phyloP scores from a whole-genome alignment of 2,888 invertebrate species.

The Mystacides longicornis region DNA sequence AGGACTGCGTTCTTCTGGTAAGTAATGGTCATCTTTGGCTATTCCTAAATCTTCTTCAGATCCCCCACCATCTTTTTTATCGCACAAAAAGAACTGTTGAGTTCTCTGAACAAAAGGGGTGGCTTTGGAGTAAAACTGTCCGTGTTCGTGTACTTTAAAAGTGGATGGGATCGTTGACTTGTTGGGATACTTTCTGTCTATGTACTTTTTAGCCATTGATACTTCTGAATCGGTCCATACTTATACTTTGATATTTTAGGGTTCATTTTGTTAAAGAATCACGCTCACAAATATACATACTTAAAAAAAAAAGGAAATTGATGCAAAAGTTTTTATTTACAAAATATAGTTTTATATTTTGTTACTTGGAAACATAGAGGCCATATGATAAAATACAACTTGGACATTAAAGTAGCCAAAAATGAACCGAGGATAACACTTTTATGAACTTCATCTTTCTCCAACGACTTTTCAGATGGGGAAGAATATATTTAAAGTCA shows the following conservation, averaged over 20 bases:
- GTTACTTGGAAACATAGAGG: too few species aligned
- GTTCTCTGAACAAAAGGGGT: constrained; percentile 48
- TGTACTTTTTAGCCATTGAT: constrained; percentile 49
- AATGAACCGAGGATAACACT: too few species aligned
- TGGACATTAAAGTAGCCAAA: too few species aligned
- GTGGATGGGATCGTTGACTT: constrained; percentile 43
- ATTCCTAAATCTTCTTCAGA: constrained; percentile 26
- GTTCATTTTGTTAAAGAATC: not conserved
- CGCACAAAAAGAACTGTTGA: constrained; percentile 43
- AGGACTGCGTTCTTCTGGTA: not conserved
- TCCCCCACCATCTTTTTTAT: constrained; percentile 25
- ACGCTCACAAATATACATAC: not conserved
- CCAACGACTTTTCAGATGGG: too few species aligned
- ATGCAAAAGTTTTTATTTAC: not conserved
- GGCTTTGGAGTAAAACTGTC: constrained; percentile 47
- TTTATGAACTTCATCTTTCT: too few species aligned
- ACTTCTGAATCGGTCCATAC: not conserved
- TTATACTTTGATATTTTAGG: not conserved
- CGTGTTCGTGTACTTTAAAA: constrained; percentile 44
- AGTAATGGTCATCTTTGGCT: constrained; percentile 3
- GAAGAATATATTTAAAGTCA: too few species aligned
- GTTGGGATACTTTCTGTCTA: constrained; percentile 46
- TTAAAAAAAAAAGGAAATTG: not conserved
- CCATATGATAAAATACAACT: too few species aligned
- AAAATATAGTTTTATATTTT: too few species aligned